A percentile compares a stretch with the other conserved stretches of the same genome.
Evolutionary conservation across 2,888 invertebrate species (phyloP).

Genomic region (Phoronis australis): DNA sequence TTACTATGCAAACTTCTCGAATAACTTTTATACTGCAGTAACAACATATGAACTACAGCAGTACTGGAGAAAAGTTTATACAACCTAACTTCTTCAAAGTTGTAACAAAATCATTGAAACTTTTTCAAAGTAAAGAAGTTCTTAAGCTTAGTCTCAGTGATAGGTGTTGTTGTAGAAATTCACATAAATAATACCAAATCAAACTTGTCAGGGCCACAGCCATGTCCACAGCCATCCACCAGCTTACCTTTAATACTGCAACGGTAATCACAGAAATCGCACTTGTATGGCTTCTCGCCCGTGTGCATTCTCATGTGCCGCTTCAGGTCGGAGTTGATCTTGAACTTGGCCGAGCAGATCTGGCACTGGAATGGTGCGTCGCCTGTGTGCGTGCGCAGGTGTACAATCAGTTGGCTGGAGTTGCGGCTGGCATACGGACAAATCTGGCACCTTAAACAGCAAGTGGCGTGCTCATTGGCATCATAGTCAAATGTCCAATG

Average conservation of each 20-base stretch:
- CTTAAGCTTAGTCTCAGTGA: too few species aligned
- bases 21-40: too few species aligned
- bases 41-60: too few species aligned
- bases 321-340: slow-evolving; percentile 55
- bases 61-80: too few species aligned
- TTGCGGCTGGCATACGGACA: slow-evolving; percentile 55
- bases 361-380: slow-evolving; percentile 44
- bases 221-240: too few species aligned
- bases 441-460: slow-evolving; percentile 53
- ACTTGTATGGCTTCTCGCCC: slow-evolving; percentile 50
- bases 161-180: too few species aligned
- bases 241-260: slow-evolving; percentile 49
- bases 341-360: slow-evolving; percentile 52
- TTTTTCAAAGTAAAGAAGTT: too few species aligned
- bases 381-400: slow-evolving; percentile 55
- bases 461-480: not conserved
- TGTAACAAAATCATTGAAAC: too few species aligned
- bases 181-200: too few species aligned
- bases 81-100: too few species aligned
- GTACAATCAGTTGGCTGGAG: slow-evolving; percentile 55
- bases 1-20: too few species aligned
- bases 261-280: slow-evolving; percentile 45
- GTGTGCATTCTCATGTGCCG: slow-evolving; percentile 53
- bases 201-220: too few species aligned
- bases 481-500: not conserved